Base-by-base conservation (phyloP, 2,888 invertebrate genomes). In the Drosophila merina region DNA sequence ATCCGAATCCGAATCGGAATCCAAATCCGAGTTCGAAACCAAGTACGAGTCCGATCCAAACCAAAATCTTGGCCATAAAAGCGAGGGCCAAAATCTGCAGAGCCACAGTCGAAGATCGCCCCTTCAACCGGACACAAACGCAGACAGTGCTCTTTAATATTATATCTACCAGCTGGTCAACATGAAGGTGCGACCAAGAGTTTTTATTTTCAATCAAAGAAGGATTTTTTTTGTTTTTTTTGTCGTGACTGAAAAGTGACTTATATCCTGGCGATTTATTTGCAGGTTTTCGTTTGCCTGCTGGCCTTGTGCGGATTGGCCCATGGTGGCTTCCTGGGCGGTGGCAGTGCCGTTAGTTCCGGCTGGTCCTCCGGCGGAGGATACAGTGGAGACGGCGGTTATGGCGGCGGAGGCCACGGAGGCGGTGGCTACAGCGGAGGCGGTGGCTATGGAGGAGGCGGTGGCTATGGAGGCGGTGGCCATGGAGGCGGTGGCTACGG, bases 261-360 rank as follows among this genome's bases (percentile, higher is more conserved):
- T 20, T 3, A 25, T 4, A n/a, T 26, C 33, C 58, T 42, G 42
- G 40, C 31, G 4, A 33, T 57, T 30, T 62, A 12, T 6, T 51
- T 45, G 30, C 74, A 86, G 87, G 80, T 86, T 72, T 85, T 87
- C 70, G 81, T 86, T 70, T 87, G 87, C 73, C 79, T 86, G 79
- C 83, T 86, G 26, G 87, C 85, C 59, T 79, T 68, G 26, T 85
- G 85, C 76, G 75, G 81, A 59, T 50, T 83, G 76, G 85, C 85
- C 57, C 83, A 81, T 10, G 86, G 81, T 8, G 86, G 86, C 52
- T 83, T 86, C 76, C 76, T 86, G 49, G 74, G 80, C 57, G 75
- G 76, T 31, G 75, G 72, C 12, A 70, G 75, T 57, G 57, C 68
- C 28, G 56, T 78, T 49, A 75, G 79, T 67, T 70, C 72, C 28